Conservation (phyloP, 2,888 invertebrate species). For the Oithona nana region DNA sequence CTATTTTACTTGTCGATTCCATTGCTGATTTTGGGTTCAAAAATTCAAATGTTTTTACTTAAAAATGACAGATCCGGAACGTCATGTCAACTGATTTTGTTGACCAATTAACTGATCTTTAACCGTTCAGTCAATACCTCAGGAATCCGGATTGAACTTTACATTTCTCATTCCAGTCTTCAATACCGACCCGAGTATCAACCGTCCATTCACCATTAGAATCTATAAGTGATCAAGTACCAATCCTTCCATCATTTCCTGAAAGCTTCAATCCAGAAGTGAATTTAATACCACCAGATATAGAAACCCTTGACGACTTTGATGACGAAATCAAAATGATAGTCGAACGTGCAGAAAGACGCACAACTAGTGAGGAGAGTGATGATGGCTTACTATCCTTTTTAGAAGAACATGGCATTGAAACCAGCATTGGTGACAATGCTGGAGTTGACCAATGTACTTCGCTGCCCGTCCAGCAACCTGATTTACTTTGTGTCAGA, state of each 20-base stretch:
- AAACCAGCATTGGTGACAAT: too few species aligned
- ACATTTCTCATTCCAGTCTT: too few species aligned
- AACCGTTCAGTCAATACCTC: too few species aligned
- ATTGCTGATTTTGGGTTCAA: too few species aligned
- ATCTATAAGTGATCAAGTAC: not conserved
- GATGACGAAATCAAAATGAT: slow-evolving; percentile 15
- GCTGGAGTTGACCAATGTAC: not conserved
- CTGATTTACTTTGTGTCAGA: not conserved
- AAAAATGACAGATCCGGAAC: too few species aligned
- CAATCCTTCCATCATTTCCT: not conserved
- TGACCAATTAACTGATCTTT: too few species aligned
- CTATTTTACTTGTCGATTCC: too few species aligned
- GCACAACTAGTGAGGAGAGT: not conserved
- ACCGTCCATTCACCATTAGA: not conserved
- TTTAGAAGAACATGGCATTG: too few species aligned
- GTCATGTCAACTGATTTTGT: too few species aligned
- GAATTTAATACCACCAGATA: not conserved
- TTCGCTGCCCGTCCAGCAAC: not conserved
- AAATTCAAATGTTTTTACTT: too few species aligned
- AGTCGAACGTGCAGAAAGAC: slow-evolving; percentile 2
- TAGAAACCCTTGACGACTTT: not conserved
- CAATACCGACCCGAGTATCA: not conserved
- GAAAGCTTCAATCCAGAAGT: not conserved
- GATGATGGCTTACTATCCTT: not conserved
- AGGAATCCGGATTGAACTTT: too few species aligned